Base-by-base conservation (phyloP, 23 tunicate genomes). In the Oikopleura vanhoeffeni region DNA sequence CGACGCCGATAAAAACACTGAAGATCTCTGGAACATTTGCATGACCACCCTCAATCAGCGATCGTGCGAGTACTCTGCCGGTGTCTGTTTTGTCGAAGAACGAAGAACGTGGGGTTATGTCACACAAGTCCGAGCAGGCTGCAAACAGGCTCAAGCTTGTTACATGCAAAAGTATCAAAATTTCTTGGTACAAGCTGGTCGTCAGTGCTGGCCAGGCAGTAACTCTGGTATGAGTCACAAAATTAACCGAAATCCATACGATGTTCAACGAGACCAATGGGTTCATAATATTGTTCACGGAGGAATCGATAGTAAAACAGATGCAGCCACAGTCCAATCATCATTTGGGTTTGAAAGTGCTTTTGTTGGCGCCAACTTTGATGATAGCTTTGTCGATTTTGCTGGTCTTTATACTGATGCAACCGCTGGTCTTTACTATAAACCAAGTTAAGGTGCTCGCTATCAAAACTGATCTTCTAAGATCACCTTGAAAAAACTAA, bases 161-260 rank as follows among this genome's bases (percentile, higher is more conserved):
- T 71, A 71, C 38, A 71, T 71, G 79, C 79, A 71, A 71, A 71
- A 71, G 38, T 71, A 71, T 30, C 79, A 71, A 30, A 71, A 71
- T 32, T 71, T 71, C 79, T 38, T 71, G 34, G 79, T 71, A 2
- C 27, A 71, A 71, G 79, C 79, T 71, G 79, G 79, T 2, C 79
- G 79, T 18, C 79, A 71, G 32, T 71, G 79, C 79, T 71, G 79
- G 79, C 79, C 79, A 24, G 79, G 79, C 2, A 38, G 32, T 32
- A 32, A 71, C 34, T 18, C 38, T 32, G 79, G 34, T 24, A 71
- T 71, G 79, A 28, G 27, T 38, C 36, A 71, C 79, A 71, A 71
- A 71, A 30, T 71, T 71, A 38, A 4, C 35, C 79, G 38, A 28
- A 33, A 38, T 18, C 79, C 79, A 24, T 32, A 71, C 38, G 79